Percentiles rank a stretch among this genome's conserved stretches.
Conservation (phyloP, 1,140 invertebrate genomes). For the Batillaria attramentaria region DNA sequence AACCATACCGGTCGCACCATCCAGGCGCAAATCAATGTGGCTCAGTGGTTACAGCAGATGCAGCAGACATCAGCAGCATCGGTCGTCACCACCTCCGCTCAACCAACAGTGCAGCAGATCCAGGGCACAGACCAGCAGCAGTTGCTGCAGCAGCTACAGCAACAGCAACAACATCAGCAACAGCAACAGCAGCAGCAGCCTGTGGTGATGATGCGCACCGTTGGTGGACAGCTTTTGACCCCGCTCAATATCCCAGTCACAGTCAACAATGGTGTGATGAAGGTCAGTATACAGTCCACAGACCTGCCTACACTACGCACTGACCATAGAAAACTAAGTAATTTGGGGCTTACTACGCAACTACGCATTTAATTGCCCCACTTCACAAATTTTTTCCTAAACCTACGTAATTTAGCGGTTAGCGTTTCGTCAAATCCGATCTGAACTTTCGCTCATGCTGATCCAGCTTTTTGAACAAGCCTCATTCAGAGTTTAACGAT, state of each 20-base stretch:
- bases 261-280: conserved; percentile 48
- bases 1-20: background rate
- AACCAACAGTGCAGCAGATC: background rate
- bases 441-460: too few relatives aligned
- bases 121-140: background rate
- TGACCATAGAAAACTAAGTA: too few relatives aligned
- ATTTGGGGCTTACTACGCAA: too few relatives aligned
- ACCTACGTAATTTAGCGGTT: too few relatives aligned
- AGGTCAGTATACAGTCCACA: conserved; percentile 34
- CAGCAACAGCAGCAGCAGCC: conserved; percentile 33
- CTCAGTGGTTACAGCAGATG: background rate
- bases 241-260: conserved; percentile 52
- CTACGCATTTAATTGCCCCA: too few relatives aligned
- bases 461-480: too few relatives aligned
- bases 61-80: too few relatives aligned
- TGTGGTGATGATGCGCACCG: background rate
- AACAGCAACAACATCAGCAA: background rate
- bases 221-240: conserved; percentile 53
- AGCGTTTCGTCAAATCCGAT: too few relatives aligned
- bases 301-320: too few relatives aligned
- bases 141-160: background rate
- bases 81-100: too few relatives aligned
- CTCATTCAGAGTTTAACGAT: too few relatives aligned
- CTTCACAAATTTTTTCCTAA: too few relatives aligned
- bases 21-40: background rate